Conservation (phyloP, 1,140 invertebrate genomes). For the Thaumatotibia leucotreta region DNA sequence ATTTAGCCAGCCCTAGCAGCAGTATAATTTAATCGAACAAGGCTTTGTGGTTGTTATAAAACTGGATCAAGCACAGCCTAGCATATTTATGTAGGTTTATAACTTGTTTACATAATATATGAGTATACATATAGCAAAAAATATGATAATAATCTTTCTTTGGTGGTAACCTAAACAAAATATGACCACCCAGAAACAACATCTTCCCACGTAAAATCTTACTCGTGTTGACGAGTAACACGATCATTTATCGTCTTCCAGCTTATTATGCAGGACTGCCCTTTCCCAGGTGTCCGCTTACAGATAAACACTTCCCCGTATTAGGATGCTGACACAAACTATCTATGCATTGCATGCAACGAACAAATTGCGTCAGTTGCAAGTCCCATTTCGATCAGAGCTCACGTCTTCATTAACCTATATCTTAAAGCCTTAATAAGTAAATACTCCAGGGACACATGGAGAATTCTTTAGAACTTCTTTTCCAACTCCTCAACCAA, state of each 20-base stretch:
- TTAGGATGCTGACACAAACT: constrained; percentile 31
- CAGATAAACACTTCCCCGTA: constrained; percentile 56
- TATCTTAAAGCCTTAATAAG: no score
- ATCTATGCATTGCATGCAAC: neutral
- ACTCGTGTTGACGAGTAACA: neutral
- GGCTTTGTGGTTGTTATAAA: no score
- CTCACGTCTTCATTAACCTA: neutral
- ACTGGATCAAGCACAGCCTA: no score
- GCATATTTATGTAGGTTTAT: no score
- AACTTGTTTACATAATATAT: no score
- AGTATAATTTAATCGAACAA: no score
- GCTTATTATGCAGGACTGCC: neutral
- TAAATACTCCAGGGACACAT: neutral
- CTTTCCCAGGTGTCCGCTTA: constrained; percentile 48
- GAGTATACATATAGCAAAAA: no score
- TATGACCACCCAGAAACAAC: neutral
- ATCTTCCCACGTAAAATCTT: neutral
- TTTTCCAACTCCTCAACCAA: constrained; percentile 21
- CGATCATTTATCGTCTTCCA: neutral
- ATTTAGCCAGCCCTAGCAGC: no score
- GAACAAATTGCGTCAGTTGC: neutral
- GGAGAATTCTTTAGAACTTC: neutral
- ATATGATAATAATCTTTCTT: no score
- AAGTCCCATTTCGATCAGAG: neutral
- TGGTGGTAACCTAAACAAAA: neutral